Percentiles rank a stretch among this genome's conserved stretches.
These are phyloP conservation scores for Geopemphigus sp. DNA, from an alignment of 1,140 invertebrate species.

Conservation along the genomic window DNA sequence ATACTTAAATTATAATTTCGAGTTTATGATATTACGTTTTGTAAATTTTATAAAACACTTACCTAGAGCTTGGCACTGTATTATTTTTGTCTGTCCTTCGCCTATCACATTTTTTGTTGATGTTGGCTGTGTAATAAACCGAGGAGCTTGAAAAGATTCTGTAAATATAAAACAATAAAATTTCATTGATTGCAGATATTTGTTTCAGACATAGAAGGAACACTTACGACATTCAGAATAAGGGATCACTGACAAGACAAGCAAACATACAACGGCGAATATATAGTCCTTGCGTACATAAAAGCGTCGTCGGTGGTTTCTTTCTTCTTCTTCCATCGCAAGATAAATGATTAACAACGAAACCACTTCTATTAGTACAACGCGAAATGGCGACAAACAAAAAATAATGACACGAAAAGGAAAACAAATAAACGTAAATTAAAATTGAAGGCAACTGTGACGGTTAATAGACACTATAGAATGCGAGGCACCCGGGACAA, in stretches of 20 bases:
- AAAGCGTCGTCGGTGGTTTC: background rate
- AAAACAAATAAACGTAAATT: background rate
- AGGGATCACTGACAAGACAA: background rate
- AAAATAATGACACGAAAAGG: background rate
- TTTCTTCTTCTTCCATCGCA: slow-evolving; percentile 40
- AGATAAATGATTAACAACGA: background rate
- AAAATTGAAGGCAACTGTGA: background rate
- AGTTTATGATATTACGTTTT: too few species aligned
- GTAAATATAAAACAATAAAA: slow-evolving; percentile 51
- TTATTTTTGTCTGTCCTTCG: slow-evolving; percentile 82
- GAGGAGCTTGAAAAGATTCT: slow-evolving; percentile 72
- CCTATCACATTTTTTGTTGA: slow-evolving; percentile 78
- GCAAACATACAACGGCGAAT: background rate
- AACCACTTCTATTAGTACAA: background rate
- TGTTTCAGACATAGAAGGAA: too few species aligned
- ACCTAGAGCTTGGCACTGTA: slow-evolving; percentile 85
- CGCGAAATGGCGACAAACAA: background rate
- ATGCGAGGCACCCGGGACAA: background rate
- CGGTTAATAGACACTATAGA: background rate
- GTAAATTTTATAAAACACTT: slow-evolving; percentile 55
- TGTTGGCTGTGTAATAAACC: slow-evolving; percentile 79
- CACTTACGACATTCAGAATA: slow-evolving; percentile 32
- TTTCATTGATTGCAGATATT: too few species aligned
- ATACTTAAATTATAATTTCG: too few species aligned
- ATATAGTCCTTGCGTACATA: background rate